Base-by-base conservation (phyloP, 1,140 invertebrate genomes). In the Caenorhabditis remanei region DNA sequence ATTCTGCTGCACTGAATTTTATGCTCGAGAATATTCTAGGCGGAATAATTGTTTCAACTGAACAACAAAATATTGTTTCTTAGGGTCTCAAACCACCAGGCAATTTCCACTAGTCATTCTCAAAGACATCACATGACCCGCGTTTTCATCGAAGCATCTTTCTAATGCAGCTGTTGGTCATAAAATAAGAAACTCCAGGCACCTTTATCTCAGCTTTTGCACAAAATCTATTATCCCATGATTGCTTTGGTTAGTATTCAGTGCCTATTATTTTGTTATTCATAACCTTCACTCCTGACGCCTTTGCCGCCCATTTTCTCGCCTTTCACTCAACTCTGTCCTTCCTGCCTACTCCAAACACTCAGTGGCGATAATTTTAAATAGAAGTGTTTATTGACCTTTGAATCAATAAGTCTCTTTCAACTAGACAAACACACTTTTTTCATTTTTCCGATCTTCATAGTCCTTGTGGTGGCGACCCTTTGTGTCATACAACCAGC, bases 351-450 rank as follows among this genome's bases (percentile, higher is more conserved):
- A 9, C 16, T 46, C 83, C 53, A 84, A 61, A 61, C 83, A 65
- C 53, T 50, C 56, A 9, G 75, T 50, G 65, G 65, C 43, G 71
- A 79, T 79, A 24, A 79, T 79, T 79, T 79, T 2, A 61, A 63
- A 61, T 58, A 58, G 19, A 14, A 46, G 83, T 46, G 40, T 58
- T 65, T 84, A 65, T 84, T 61, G 83, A 65, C 41, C 83, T 84
- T 84, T 50, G 55, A 79, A 79, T 79, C 71, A 79, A 79, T 79
- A 79, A 50, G 43, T 24, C 46, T 50, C 7, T 79, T 40, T 79
- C 43, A 50, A 50, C 71, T 43, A n/a, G 19, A 40, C 71, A 79
- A 79, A 79, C 71, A 79, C 14, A 50, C 7, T 50, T 79, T 48
- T 75, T 75, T 75, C 19, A 46, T 32, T 50, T 50, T 79, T 79